These are phyloP conservation scores for Lithophane ornitopus DNA, from an alignment of 2,888 invertebrate genomes.

Conservation along the genomic window DNA sequence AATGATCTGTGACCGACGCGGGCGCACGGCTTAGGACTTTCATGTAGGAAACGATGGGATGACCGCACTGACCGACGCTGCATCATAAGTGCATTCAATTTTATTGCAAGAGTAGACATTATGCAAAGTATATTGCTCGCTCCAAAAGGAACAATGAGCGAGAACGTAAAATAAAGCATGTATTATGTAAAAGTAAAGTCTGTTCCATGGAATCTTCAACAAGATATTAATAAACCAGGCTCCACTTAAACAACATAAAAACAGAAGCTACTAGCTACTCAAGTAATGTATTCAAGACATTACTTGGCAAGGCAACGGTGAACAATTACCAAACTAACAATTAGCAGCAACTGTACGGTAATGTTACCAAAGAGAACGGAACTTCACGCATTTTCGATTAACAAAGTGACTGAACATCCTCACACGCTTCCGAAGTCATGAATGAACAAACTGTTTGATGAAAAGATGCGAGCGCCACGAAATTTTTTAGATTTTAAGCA, in stretches of 20 bases:
- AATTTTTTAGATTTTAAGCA: not conserved
- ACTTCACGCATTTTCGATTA: slow-evolving; percentile 57
- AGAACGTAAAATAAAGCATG: slow-evolving; percentile 1
- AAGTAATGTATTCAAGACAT: slow-evolving; percentile 37
- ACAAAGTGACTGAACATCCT: slow-evolving; percentile 47
- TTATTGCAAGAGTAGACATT: slow-evolving; percentile 28
- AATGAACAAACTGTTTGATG: slow-evolving; percentile 32
- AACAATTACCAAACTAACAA: slow-evolving; percentile 52
- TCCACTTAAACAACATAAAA: slow-evolving; percentile 20
- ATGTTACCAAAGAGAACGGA: slow-evolving; percentile 60
- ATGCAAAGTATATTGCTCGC: slow-evolving; percentile 18
- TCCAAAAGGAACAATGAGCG: slow-evolving; percentile 23
- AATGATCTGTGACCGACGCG: slow-evolving; percentile 71
- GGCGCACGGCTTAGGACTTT: slow-evolving; percentile 63
- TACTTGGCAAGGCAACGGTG: slow-evolving; percentile 37
- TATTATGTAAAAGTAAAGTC: slow-evolving; percentile 25
- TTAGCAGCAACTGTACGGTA: slow-evolving; percentile 45
- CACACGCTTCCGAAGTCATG: slow-evolving; percentile 47
- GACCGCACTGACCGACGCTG: slow-evolving; percentile 47
- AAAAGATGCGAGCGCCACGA: slow-evolving; percentile 27
- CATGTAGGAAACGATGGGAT: slow-evolving; percentile 65
- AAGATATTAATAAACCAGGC: slow-evolving; percentile 1
- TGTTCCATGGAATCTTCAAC: slow-evolving; percentile 21
- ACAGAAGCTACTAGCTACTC: slow-evolving; percentile 14
- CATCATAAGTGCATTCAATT: slow-evolving; percentile 22